These are phyloP conservation scores for Muntiacus reevesi DNA, from an alignment of 2,113 vertebrate genomes.

Conservation along the genomic window DNA sequence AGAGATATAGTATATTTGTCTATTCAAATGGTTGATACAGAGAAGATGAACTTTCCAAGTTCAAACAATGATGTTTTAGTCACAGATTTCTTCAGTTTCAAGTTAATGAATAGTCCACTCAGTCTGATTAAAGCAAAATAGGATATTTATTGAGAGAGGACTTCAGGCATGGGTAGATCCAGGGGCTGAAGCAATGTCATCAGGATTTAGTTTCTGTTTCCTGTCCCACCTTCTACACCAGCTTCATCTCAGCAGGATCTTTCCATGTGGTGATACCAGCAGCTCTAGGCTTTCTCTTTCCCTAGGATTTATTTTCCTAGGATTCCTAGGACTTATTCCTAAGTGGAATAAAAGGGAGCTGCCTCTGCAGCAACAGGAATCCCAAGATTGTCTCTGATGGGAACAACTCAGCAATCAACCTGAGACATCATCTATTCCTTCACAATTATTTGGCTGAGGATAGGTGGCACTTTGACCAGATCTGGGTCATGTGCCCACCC, in stretches of 20 bases:
- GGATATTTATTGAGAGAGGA: neutral
- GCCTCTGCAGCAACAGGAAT: neutral
- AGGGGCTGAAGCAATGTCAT: neutral
- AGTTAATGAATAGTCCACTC: neutral
- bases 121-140: neutral
- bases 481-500: neutral
- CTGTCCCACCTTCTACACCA: too few relatives aligned
- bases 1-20: neutral
- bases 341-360: neutral
- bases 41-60: neutral
- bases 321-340: neutral
- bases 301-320: neutral
- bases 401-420: neutral
- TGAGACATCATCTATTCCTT: neutral
- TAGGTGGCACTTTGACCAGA: neutral
- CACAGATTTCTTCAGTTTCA: neutral
- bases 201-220: neutral
- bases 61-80: neutral
- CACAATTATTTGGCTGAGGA: neutral
- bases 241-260: neutral
- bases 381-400: neutral
- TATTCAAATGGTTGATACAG: neutral
- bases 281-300: neutral
- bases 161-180: neutral
- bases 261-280: neutral